Base-by-base conservation (phyloP, 1,140 invertebrate genomes). In the Pseudomyrmex sp. region DNA sequence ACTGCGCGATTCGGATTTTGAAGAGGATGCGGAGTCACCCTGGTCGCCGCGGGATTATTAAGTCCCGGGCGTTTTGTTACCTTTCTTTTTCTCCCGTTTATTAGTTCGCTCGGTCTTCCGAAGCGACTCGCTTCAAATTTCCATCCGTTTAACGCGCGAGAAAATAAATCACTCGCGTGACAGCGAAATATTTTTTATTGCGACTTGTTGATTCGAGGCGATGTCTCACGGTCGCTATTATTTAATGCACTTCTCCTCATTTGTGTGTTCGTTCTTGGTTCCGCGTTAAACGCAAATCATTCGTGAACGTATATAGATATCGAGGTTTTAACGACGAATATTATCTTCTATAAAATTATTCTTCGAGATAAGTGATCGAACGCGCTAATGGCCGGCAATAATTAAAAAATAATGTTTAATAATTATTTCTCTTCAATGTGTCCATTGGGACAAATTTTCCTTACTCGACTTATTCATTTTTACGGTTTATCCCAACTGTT, bases 101-200 rank as follows among this genome's bases (percentile, higher is more conserved):
- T 83, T 50, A 83, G 46, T 56, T 48, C 10, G 50, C 9, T 48
- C n/a, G 20, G 59, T 59, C 26, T 74, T 59, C 23, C 46, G 26
- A 18, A 18, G 26, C 35, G 35, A 8, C 48, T 62, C 26, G 18
- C 35, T n/a, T 23, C 69, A 8, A 23, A 5, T 13, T 13, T 48
- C 23, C 18, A 15, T 65, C 23, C 23, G 50, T 13, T 75, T 18
- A 35, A 48, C 48, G 35, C 52, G 23, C 12, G 8, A 35, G 35
- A 68, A 66, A 58, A 83, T 66, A 80, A 80, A 82, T 82, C 58
- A 82, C 23, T 82, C 48, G 48, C 48, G 48, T 5, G 59, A 82
- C 46, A 59, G 65, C 54, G 10, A 20, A 23, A 79, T 20, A 54
- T 69, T 69, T 18, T 82, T 75, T 62, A 54, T 75, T 26, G 72